Base-by-base conservation (phyloP, 2,113 vertebrate genomes). In the Peromyscus polionotus region DNA sequence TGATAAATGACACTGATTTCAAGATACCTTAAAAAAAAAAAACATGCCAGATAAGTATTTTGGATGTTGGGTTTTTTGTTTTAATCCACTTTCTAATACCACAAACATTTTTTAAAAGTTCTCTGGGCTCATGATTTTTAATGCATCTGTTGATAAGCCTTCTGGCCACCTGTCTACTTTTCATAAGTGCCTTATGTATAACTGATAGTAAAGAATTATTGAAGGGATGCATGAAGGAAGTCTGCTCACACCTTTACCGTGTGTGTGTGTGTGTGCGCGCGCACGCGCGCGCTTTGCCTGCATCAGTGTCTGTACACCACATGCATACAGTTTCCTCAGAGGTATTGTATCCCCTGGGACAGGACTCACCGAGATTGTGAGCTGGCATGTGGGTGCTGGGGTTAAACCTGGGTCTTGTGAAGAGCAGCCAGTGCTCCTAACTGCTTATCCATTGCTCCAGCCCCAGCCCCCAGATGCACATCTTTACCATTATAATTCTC, bases 401-500 rank as follows among this genome's bases (percentile, higher is more conserved):
- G 59, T 19, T 5, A 14, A 63, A 65, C 59, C 39, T 85, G 59
- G 14, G 81, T 45, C 81, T 85, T 85, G 26, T 65, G 39, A 85
- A 45, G 26, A 84, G 7, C 59, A 42, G 59, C 59, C 59, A 65
- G 81, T 19, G 26, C 39, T 45, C 14, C 39, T 85, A 90, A 92
- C 22, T 77, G 31, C 26, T 5, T 31, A 63, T 19, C 61, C 57
- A 85, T 19, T 10, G 39, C 59, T 85, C 59, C 26, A 63, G 59
- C 39, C 1, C 70, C 36, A n/a, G 17, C n/a, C 39, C 45, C 26
- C 7, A 42, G 13, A 31, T 45, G 81, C 45, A 31, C 68, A 39
- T 86, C 83, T 97, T 67, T 95, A 57, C 72, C 45, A 67, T 95
- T n/a, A 88, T 39, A 88, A 91, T 65, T 70, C 51, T 83, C 28